Evolutionary conservation across 2,888 invertebrate genomes (phyloP), one percentile per base, ranked within the genome.

Genomic region (Drosophila borborema): DNA sequence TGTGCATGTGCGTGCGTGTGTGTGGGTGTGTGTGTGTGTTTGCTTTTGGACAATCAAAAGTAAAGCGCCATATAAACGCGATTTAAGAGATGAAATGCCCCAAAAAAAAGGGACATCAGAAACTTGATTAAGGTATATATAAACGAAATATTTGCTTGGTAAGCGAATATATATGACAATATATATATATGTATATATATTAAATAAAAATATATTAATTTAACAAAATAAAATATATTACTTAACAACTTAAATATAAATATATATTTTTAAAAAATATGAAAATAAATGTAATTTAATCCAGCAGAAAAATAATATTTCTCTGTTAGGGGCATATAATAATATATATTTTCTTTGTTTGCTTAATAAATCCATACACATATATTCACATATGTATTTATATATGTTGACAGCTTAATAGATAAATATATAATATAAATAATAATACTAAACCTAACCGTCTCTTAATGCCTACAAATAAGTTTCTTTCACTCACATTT

Each of bases 41-140:
- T 45, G 45, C 14, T 20, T 5, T 20, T 34, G 63, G 56, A 65
- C 77, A 68, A 77, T 77, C 73, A 77, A 77, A 77, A 77, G 73
- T 73, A 77, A 76, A 64, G 58, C 41, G 58, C 10, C 73, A 60
- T 45, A 62, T 59, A 74, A 77, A 69, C 58, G 71, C 62, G 58
- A 64, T 66, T 77, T 48, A 59, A 74, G 64, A 70, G 59, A 53
- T 62, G 20, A 72, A 58, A 49, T 66, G n/a, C 71, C 23, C 14
- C n/a, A 18, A 23, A 69, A 43, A 43, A 56, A 61, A 31, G 49
- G 5, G 40, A 8, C 59, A 61, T 58, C 45, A 45, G 59, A 74
- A 31, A 23, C 9, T 23, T 51, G 48, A 65, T 38, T 54, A 62
- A 61, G 48, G 60, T 46, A 49, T 6, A 28, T 16, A 31, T n/a